phyloP scores from a whole-genome alignment of 2,888 invertebrate species.

The Drosophila quinaria region DNA sequence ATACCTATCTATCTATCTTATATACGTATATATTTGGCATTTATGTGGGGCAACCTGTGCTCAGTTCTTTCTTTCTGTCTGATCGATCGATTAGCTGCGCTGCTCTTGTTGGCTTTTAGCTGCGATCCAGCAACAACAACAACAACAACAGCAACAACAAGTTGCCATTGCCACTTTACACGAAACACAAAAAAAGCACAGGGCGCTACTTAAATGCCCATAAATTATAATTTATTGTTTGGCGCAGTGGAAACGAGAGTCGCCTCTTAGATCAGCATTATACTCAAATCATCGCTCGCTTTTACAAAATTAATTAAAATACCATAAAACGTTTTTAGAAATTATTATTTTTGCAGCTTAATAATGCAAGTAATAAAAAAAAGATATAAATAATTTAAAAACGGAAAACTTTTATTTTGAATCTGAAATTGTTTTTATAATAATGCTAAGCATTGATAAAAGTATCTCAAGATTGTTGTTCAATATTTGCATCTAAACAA shows the following conservation, averaged over 20 bases:
- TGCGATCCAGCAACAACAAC: slow-evolving; percentile 43
- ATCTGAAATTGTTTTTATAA: neutral
- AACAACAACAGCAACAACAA: slow-evolving; percentile 40
- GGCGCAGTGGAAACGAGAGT: slow-evolving; percentile 34
- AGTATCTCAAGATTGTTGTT: slow-evolving; percentile 1
- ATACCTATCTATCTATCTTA: slow-evolving; percentile 9
- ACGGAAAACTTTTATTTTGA: neutral
- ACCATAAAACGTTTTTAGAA: slow-evolving; percentile 3
- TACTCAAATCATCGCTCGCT: neutral
- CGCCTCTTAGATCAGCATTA: slow-evolving; percentile 19
- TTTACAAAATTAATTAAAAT: slow-evolving; percentile 18
- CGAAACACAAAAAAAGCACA: slow-evolving; percentile 29
- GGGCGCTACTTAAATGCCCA: slow-evolving; percentile 76
- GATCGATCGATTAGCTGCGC: slow-evolving; percentile 77
- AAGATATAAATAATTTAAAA: slow-evolving; percentile 2
- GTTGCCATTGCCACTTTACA: slow-evolving; percentile 47
- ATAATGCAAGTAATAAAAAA: neutral
- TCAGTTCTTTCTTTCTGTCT: slow-evolving; percentile 15
- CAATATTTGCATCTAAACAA: neutral
- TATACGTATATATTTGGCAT: slow-evolving; percentile 6
- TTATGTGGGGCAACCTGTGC: slow-evolving; percentile 75
- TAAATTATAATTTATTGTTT: slow-evolving; percentile 81
- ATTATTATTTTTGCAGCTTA: neutral
- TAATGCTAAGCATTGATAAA: neutral
- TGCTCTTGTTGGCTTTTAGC: slow-evolving; percentile 65